Conservation (phyloP, 2,797 vertebrate genomes). For the Triplophysa bombifrons region DNA sequence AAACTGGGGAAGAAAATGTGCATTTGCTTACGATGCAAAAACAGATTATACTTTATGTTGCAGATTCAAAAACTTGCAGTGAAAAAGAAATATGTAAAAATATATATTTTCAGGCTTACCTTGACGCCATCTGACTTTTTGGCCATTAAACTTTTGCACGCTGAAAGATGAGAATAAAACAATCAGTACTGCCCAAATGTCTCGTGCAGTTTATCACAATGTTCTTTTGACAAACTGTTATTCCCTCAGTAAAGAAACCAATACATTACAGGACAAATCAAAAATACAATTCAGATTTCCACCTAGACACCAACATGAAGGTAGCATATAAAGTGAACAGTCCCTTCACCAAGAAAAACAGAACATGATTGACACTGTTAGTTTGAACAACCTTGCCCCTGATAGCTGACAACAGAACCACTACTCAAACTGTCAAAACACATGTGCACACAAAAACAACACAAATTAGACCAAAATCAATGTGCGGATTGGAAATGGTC, state of each 20-base stretch:
- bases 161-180: slow-evolving; percentile 75
- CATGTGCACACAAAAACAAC: slow-evolving; percentile 2
- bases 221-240: neutral
- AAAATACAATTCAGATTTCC: neutral
- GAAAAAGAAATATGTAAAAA: slow-evolving; percentile 9
- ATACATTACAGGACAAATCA: neutral
- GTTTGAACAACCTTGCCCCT: neutral
- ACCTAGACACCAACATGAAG: neutral
- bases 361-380: neutral
- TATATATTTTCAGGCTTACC: slow-evolving; percentile 75
- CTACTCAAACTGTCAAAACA: neutral
- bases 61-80: neutral
- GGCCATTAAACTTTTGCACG: slow-evolving; percentile 97
- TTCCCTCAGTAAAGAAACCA: neutral
- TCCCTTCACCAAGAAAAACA: slow-evolving; percentile 1
- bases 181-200: neutral
- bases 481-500: slow-evolving; percentile 49
- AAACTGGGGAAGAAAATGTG: slow-evolving; percentile 13
- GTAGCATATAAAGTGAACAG: neutral
- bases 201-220: neutral
- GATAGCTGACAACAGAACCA: neutral
- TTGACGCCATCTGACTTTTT: slow-evolving; percentile 99
- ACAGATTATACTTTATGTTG: slow-evolving; percentile 5
- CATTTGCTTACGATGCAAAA: slow-evolving; percentile 27
- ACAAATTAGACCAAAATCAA: slow-evolving; percentile 32